Base-by-base conservation (phyloP, 2,113 vertebrate species). In the Pagrus major region DNA sequence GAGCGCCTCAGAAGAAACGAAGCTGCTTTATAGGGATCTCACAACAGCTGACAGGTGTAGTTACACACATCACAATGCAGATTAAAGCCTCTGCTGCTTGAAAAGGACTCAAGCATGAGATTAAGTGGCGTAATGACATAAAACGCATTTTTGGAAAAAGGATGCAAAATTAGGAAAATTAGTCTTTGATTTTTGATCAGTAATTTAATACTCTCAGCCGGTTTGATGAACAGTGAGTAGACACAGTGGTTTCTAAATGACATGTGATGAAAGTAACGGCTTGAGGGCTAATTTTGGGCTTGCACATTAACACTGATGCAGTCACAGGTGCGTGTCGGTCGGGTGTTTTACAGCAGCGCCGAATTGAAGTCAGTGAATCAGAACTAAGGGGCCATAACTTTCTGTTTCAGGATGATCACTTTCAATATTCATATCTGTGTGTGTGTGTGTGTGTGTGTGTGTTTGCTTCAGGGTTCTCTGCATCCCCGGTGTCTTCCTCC, bases 401-500 rank as follows among this genome's bases (percentile, higher is more conserved):
- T 61, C 11, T 74, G 23, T 59, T 52, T 84, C 64, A 23, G 11
- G 46, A 10, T 33, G 42, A 8, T 81, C 41, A 73, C 41, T 37
- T 44, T 60, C 1, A 25, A 3, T 77, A 16, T 78, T 31, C 5
- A 6, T 74, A 1, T 81, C 2, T 76, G 21, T 85, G 21, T 83
- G n/a, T 88, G 41, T 42, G 37, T 39, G 37, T 39, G 37, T 39
- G 37, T 39, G 37, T 39, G 37, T 39, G 37, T 9, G 41, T 42
- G 14, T 42, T 42, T n/a, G n/a, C n/a, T 86, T 64, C 81, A 92
- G 91, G 83, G 75, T 66, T 77, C 67, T 81, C 60, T 83, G 74
- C 74, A 29, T 83, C 78, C 85, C 85, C 81, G 39, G 68, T 70
- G 78, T 91, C 81, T 87, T 86, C 73, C 88, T 83, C 55, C 88